Percentiles rank a stretch among this genome's conserved stretches.
Conservation (phyloP, 2,113 vertebrate genomes). For the Brachyistius frenatus region DNA sequence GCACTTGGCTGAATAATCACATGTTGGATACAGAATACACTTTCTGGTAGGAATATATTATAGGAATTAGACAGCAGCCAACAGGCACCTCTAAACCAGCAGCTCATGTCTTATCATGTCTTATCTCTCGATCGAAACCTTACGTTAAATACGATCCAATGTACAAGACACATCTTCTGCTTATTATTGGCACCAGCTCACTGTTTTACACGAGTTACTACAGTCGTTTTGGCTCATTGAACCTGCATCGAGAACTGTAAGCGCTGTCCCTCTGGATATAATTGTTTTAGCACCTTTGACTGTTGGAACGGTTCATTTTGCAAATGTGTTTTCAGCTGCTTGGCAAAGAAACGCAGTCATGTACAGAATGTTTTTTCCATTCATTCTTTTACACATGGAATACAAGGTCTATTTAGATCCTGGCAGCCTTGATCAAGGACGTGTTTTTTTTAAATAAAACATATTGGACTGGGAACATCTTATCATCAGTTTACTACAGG, state of each 20-base stretch:
- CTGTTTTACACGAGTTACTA: slow-evolving; percentile 40
- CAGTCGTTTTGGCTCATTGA: slow-evolving; percentile 61
- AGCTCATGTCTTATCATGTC: slow-evolving; percentile 43
- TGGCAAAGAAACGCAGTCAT: slow-evolving; percentile 52
- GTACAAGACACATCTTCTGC: slow-evolving; percentile 45
- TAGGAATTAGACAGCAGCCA: slow-evolving; percentile 65
- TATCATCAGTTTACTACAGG: slow-evolving; percentile 1
- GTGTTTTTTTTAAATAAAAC: slow-evolving; percentile 12
- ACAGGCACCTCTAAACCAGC: slow-evolving; percentile 59
- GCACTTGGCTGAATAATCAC: slow-evolving; percentile 76
- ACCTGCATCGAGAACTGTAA: slow-evolving; percentile 30
- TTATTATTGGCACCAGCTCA: slow-evolving; percentile 58
- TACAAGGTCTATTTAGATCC: slow-evolving; percentile 42
- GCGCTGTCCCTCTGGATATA: slow-evolving; percentile 27
- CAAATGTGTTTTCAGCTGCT: slow-evolving; percentile 56
- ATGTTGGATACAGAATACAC: slow-evolving; percentile 68
- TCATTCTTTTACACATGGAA: slow-evolving; percentile 42
- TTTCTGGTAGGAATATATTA: slow-evolving; percentile 53
- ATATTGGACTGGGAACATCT: slow-evolving; percentile 2
- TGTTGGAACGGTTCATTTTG: slow-evolving; percentile 55
- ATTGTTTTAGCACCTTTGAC: slow-evolving; percentile 71
- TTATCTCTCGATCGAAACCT: slow-evolving; percentile 35
- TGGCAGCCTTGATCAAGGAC: slow-evolving; percentile 69
- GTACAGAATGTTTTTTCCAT: slow-evolving; percentile 44
- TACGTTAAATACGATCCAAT: slow-evolving; percentile 15